Evolutionary conservation across 2,797 vertebrate species (phyloP), one percentile per base, ranked within the genome.

Genomic region (Dipus sagitta): DNA sequence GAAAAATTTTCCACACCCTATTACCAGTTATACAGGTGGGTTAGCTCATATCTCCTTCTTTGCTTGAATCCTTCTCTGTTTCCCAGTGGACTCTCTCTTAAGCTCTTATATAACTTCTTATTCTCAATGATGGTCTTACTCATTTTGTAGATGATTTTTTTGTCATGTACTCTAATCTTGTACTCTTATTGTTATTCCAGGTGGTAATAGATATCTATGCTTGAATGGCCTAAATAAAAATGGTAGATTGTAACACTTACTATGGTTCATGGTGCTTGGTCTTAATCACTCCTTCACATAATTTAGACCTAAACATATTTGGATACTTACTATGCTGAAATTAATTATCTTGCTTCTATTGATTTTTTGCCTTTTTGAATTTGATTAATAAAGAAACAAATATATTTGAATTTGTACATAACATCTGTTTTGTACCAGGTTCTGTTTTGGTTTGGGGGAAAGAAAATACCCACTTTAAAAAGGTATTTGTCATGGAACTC

Each of bases 351-450:
- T 93, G 13, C 26, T 6, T 71, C 24, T 20, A 18, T 80, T 80
- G 32, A 54, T 17, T 42, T 83, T 54, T 70, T n/a, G 8, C 64
- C 28, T 76, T 76, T 52, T 64, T 24, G 0, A 4, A 52, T 76
- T 83, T 64, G 38, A 72, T 85, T 92, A 60, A 84, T 71, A 94
- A 67, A 84, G n/a, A 38, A 92, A 64, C 68, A 79, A 88, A 68
- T 81, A 15, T 85, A 90, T 75, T 95, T 79, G 32, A 86, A 89
- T 85, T 95, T 90, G 28, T 67, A 68, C 11, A 32, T 72, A 92
- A 42, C 75, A 52, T 82, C 71, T 92, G 71, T 30, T 83, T 70
- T 23, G 21, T 75, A 30, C 23, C 64, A 90, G 86, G 75, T 90
- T 64, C 30, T 86, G 32, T 71, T 94, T 95, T 89, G 54, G n/a